A percentile compares a stretch with the other conserved stretches of the same genome.
phyloP scores from a whole-genome alignment of 1,140 invertebrate species.

The Leptinotarsa texana region DNA sequence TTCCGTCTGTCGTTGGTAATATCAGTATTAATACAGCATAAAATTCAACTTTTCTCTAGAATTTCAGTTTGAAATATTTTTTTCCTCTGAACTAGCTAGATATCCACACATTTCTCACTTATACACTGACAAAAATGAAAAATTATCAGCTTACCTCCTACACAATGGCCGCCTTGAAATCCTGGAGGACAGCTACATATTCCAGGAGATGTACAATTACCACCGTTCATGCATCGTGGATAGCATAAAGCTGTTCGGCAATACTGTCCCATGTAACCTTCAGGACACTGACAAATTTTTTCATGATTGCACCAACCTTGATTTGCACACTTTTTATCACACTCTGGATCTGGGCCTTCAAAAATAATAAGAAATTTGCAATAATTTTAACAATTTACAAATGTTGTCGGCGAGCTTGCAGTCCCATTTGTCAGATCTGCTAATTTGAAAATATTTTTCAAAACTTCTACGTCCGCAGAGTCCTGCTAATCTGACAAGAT shows the following conservation, averaged over 20 bases:
- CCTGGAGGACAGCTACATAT: conserved; percentile 83
- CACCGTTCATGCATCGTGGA: conserved; percentile 90
- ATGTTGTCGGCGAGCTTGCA: background rate
- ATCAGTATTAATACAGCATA: too few species aligned
- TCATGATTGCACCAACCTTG: conserved; percentile 80
- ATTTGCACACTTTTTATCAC: conserved; percentile 83
- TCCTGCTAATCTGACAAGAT: too few species aligned
- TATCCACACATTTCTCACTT: background rate
- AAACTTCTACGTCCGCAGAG: too few species aligned
- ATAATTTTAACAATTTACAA: conserved; percentile 11
- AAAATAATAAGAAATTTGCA: conserved; percentile 24
- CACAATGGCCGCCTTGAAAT: conserved; percentile 89
- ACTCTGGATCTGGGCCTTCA: conserved; percentile 84
- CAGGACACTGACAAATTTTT: conserved; percentile 83
- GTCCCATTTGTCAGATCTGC: too few species aligned
- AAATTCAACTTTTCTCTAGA: too few species aligned
- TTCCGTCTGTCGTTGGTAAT: too few species aligned
- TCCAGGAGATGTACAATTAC: conserved; percentile 85
- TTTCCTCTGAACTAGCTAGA: too few species aligned
- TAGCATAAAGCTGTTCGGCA: conserved; percentile 88
- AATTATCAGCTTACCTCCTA: conserved; percentile 71
- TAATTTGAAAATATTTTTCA: too few species aligned
- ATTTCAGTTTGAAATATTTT: too few species aligned
- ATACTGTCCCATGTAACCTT: conserved; percentile 87
- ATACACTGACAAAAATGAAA: background rate